Evolutionary conservation across 2,888 invertebrate species (phyloP), one percentile per base, ranked within the genome.

Genomic region (Agrilus mali): DNA sequence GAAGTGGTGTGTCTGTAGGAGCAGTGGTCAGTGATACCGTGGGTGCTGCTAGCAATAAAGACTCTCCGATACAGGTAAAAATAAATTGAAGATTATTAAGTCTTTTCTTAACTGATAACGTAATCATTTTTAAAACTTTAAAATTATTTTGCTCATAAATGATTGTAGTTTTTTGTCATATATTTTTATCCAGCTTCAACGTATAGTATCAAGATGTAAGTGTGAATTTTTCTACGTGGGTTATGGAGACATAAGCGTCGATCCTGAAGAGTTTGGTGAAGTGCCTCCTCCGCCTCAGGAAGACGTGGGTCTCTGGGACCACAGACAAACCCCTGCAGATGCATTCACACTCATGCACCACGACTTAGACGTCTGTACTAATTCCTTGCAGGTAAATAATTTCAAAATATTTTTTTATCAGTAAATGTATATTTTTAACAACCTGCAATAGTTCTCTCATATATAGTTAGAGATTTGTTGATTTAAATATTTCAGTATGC

Each of bases 321-420:
- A 82, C 46, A 75, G 81, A 51, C 85, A 87, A 55, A 86, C 86
- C 47, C 90, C 93, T 2, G 92, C 93, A 37, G 96, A 98, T 71
- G 92, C 94, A 2, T 95, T 98, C 64, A 96, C 95, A 0, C 73
- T 98, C 39, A 93, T 96, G 82, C 98, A 98, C 71, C 92, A 98
- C 63, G 97, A 97, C 69, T 74, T 98, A 32, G 94, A 96, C 62
- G 93, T 95, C n/a, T 93, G 90, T 70, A 94, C 95, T 35, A 96
- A 95, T 70, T 92, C 93, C 0, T 62, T 89, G 51, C 86, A 85
- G 70, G 83, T 83, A 56, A 54, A 7, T 40, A 36, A 20, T 31
- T n/a, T n/a, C n/a, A n/a, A n/a, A n/a, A n/a, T n/a, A n/a, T n/a
- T n/a, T n/a, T n/a, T n/a, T n/a, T n/a, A n/a, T n/a, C n/a, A n/a